Evolutionary conservation across 2,113 vertebrate genomes (phyloP), one percentile per base, ranked within the genome.

Genomic region (Indri indri): DNA sequence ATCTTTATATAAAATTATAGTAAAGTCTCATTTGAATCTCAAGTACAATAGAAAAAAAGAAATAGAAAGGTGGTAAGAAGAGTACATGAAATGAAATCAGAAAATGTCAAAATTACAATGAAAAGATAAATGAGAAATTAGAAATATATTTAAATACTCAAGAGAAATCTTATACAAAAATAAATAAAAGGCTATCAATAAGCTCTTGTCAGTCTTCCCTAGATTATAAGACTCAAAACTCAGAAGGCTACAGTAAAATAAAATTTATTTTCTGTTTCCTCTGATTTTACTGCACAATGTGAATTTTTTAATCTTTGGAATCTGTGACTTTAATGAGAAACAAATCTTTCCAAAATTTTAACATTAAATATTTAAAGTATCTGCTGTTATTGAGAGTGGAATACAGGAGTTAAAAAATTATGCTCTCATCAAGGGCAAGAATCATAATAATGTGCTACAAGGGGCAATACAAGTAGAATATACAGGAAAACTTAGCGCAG

Each of bases 291-390:
- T 81, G 47, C 45, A 74, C 34, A 87, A 57, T 7, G 42, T 70
- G 23, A n/a, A 74, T 71, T 85, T 93, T 57, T 80, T 12, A 45
- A 47, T 52, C 45, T 77, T 88, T 97, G 81, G 57, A 84, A 87
- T 92, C 57, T 92, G 20, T 40, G 59, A 71, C 71, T 90, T 82
- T 32, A 59, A 22, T 45, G 83, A 97, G 90, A 80, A 96, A 88
- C 17, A 83, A 77, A 80, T 57, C 16, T 81, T 95, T 61, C 88
- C 37, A 20, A 88, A 80, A 83, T 84, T 89, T 84, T 81, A 89
- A 91, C 61, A 80, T 89, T 76, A 96, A 88, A 73, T n/a, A 76
- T 91, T 85, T 73, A 95, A 95, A 94, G 32, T 32, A 88, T 37
- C 22, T 66, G 65, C 18, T 63, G 40, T 76, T 80, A 76, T 32